Evolutionary conservation across 2,797 vertebrate genomes (phyloP), one percentile per base, ranked within the genome.

Genomic region (Poecile montanus): DNA sequence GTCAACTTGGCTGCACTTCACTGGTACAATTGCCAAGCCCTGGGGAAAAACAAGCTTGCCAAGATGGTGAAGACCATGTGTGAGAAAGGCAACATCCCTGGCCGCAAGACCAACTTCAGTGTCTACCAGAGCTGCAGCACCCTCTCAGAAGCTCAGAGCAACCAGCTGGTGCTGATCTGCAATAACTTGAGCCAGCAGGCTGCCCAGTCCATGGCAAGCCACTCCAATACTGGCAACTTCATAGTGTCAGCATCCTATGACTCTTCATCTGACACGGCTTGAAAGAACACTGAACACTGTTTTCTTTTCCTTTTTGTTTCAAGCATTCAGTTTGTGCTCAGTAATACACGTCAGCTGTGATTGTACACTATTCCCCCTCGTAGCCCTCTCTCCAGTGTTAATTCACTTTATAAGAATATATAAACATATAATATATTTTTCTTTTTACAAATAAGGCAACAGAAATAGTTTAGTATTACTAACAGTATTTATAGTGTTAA

Each of bases 11-110:
- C 98, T 0, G 98, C 98, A 0, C 98, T 98, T 53, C 98, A 98
- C 42, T 98, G 98, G 98, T 98, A 98, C 97, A 98, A 98, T 30
- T 98, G 98, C 93, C 98, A 98, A 87, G 98, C 98, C 45, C 98
- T 98, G 19, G 98, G 98, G 81, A 98, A 98, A 95, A 98, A 98
- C 94, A 98, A 98, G 94, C 97, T 98, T 85, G 98, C 98, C 89
- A 98, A 98, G 97, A 98, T 98, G 98, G 98, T 98, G 85, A 98
- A 98, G 97, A 98, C 98, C 0, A 98, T 98, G 98, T 98, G 98
- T 1, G 98, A 98, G 96, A 98, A 98, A 91, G 98, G 98, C 90
- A 98, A 98, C 96, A 98, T 98, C 86, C 98, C 98, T 0, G 98
- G 98, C 58, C 94, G 98, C 79, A 98, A 98, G 74, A 98, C 98